Percentiles rank a stretch among this genome's conserved stretches.
phyloP scores from a whole-genome alignment of 2,888 invertebrate species.

The Trichogramma evanescens region DNA sequence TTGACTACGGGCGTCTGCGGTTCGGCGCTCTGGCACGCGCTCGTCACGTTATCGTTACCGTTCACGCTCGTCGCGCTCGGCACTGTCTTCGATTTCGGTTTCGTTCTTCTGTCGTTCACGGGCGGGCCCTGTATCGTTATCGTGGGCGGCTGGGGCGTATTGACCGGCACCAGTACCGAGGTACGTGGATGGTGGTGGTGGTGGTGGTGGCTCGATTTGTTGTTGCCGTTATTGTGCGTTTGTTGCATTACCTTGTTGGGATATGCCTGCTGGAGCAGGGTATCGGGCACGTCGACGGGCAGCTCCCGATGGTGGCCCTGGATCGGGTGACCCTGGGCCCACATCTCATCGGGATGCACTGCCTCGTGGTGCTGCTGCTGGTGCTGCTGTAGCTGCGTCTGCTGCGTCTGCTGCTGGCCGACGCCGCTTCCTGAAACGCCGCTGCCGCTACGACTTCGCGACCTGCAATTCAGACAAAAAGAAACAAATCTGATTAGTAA shows the following conservation, averaged over 20 bases:
- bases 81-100: slow-evolving; percentile 41
- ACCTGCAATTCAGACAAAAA: slow-evolving; percentile 54
- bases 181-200: not conserved
- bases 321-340: slow-evolving; percentile 39
- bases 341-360: slow-evolving; percentile 50
- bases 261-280: slow-evolving; percentile 46
- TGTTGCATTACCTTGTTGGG: slow-evolving; percentile 48
- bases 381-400: slow-evolving; percentile 51
- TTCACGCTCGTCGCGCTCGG: slow-evolving; percentile 48
- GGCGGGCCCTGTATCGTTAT: not conserved
- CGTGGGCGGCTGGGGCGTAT: not conserved
- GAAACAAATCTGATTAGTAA: too few species aligned
- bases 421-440: slow-evolving; percentile 75
- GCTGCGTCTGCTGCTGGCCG: slow-evolving; percentile 52
- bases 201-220: slow-evolving; percentile 1
- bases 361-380: slow-evolving; percentile 43
- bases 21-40: slow-evolving; percentile 16
- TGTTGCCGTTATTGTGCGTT: not conserved
- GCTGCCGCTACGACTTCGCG: slow-evolving; percentile 70
- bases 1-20: slow-evolving; percentile 32
- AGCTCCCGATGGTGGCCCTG: slow-evolving; percentile 89
- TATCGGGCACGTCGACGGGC: slow-evolving; percentile 97
- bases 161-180: not conserved
- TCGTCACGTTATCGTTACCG: slow-evolving; percentile 36
- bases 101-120: not conserved